Conservation (phyloP, 2,797 vertebrate genomes). For the Poeciliopsis gracilis region DNA sequence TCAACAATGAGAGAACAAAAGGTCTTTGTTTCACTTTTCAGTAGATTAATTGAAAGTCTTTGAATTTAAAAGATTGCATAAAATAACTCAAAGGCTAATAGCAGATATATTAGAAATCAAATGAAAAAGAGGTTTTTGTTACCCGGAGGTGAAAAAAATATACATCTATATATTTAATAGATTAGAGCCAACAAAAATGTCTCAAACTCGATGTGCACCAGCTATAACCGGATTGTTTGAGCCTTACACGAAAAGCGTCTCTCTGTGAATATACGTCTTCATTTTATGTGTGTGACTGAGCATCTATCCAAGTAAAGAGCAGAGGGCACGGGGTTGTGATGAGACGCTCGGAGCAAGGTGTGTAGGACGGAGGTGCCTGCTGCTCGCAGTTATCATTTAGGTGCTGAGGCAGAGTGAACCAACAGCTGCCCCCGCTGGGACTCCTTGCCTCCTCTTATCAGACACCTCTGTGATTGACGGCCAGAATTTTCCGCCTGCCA, state of each 20-base stretch:
- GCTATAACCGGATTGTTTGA: constrained; percentile 41
- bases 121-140: constrained; percentile 50
- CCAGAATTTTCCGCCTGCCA: constrained; percentile 83
- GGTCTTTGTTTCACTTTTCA: constrained; percentile 72
- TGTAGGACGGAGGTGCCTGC: constrained; percentile 69
- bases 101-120: constrained; percentile 68
- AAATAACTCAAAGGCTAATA: constrained; percentile 72
- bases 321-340: constrained; percentile 62
- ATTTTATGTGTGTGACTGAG: constrained; percentile 46
- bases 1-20: constrained; percentile 73
- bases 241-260: constrained; percentile 11
- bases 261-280: constrained; percentile 9
- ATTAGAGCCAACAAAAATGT: constrained; percentile 36
- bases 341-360: constrained; percentile 66
- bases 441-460: constrained; percentile 81
- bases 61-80: constrained; percentile 74
- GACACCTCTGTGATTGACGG: constrained; percentile 82
- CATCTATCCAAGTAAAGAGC: constrained; percentile 61
- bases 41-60: constrained; percentile 76
- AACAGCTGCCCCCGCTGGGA: constrained; percentile 74
- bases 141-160: constrained; percentile 43
- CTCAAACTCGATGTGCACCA: constrained; percentile 19
- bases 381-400: constrained; percentile 81
- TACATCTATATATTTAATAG: constrained; percentile 45
- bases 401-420: constrained; percentile 79